phyloP scores from a whole-genome alignment of 1,140 invertebrate genomes.

The Oreohelix idahoensis region DNA sequence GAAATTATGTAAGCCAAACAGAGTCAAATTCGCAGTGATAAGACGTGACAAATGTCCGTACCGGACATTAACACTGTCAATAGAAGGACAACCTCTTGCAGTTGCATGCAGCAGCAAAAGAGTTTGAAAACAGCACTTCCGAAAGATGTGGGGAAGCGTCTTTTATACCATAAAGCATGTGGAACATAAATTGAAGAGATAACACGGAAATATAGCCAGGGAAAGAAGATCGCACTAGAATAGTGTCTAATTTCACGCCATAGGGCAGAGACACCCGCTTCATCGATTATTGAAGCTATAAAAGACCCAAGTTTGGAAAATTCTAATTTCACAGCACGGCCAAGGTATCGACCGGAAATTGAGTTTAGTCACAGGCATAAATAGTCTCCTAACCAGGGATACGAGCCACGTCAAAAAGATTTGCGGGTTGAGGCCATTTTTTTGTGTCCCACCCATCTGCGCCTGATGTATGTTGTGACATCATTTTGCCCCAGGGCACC shows the following conservation, averaged over 20 bases:
- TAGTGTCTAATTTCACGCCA: conserved; percentile 8
- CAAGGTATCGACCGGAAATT: conserved; percentile 16
- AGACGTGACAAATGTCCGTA: too few relatives aligned
- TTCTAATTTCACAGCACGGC: conserved; percentile 16
- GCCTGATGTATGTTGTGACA: too few relatives aligned
- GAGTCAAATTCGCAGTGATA: too few relatives aligned
- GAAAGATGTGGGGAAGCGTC: too few relatives aligned
- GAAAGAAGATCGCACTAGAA: neutral
- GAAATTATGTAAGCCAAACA: too few relatives aligned
- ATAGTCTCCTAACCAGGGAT: neutral
- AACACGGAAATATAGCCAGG: neutral
- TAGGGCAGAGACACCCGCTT: neutral
- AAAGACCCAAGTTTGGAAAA: conserved; percentile 15
- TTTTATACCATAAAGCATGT: neutral
- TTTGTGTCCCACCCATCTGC: neutral
- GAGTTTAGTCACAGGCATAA: conserved; percentile 17
- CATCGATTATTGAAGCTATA: conserved; percentile 6
- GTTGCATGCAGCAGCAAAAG: too few relatives aligned
- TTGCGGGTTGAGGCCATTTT: neutral
- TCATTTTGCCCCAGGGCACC: too few relatives aligned
- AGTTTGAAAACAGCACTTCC: too few relatives aligned
- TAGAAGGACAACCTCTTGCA: too few relatives aligned
- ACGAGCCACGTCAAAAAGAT: neutral
- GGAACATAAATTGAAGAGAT: neutral
- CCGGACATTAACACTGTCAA: too few relatives aligned